These are phyloP conservation scores for Heloderma charlesbogerti DNA, from an alignment of 2,113 vertebrate genomes.

Conservation along the genomic window DNA sequence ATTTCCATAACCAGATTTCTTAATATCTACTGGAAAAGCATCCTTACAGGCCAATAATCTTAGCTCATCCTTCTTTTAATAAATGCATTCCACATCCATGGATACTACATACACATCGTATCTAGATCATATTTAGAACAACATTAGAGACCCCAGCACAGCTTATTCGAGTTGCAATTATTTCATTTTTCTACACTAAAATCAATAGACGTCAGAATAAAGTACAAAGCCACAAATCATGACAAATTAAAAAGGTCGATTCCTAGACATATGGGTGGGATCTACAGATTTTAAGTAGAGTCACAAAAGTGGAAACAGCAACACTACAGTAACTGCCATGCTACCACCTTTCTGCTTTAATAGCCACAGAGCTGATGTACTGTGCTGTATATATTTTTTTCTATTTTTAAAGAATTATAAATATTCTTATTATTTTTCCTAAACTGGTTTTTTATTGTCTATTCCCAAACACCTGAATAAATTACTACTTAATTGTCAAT, in stretches of 20 bases:
- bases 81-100: neutral
- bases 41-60: conserved; percentile 10
- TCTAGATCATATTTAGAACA: neutral
- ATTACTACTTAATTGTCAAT: neutral
- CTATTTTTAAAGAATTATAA: neutral
- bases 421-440: neutral
- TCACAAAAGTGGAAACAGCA: neutral
- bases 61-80: conserved; percentile 21
- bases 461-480: neutral
- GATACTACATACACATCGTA: neutral
- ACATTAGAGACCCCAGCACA: conserved; percentile 14
- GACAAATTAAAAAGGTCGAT: neutral
- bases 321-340: neutral
- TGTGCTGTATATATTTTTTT: neutral
- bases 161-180: neutral
- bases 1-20: rapidly evolving
- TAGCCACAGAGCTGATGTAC: neutral
- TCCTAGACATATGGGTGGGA: neutral
- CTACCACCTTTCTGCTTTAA: neutral
- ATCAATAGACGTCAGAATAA: neutral
- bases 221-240: neutral
- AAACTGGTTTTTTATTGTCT: neutral
- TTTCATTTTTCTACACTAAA: neutral
- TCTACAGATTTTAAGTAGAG: too few relatives aligned
- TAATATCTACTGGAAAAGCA: conserved; percentile 31